phyloP scores from a whole-genome alignment of 2,797 vertebrate species.

The Lepilemur ruficaudatus region DNA sequence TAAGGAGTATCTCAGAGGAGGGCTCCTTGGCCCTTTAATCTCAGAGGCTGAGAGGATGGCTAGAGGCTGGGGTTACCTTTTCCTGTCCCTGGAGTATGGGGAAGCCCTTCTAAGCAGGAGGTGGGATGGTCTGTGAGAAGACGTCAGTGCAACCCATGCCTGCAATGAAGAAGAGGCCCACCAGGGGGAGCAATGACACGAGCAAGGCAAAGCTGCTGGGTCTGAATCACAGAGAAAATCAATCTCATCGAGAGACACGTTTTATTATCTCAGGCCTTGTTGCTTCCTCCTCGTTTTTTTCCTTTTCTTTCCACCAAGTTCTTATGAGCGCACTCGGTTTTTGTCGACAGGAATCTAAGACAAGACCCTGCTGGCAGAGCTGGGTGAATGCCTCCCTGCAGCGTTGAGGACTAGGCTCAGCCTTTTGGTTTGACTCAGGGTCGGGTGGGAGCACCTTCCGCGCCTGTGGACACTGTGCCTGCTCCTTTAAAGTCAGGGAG shows the following conservation, averaged over 20 bases:
- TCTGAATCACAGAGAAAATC: not conserved
- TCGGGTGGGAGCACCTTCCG: not conserved
- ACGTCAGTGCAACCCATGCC: not conserved
- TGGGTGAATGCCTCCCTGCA: not conserved
- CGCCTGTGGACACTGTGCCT: not conserved
- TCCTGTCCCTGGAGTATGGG: not conserved
- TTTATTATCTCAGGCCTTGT: not conserved
- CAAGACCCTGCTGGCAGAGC: not conserved
- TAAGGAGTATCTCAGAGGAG: not conserved
- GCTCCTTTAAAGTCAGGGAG: not conserved
- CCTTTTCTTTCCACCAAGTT: not conserved
- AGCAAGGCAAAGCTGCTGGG: not conserved
- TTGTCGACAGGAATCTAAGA: not conserved
- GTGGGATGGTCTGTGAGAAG: not conserved
- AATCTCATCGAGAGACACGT: not conserved
- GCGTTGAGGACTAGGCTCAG: not conserved
- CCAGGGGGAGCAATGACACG: conserved; percentile 78
- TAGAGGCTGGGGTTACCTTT: not conserved
- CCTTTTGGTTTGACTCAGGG: not conserved
- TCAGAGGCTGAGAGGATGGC: not conserved
- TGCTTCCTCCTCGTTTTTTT: not conserved
- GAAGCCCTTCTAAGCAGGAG: not conserved
- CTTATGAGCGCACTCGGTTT: not conserved
- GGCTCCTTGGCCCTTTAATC: not conserved
- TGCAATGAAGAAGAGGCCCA: conserved; percentile 58